A percentile compares a stretch with the other conserved stretches of the same genome.
These are phyloP conservation scores for Acleris sparsana DNA, from an alignment of 2,888 invertebrate species.

Conservation along the genomic window DNA sequence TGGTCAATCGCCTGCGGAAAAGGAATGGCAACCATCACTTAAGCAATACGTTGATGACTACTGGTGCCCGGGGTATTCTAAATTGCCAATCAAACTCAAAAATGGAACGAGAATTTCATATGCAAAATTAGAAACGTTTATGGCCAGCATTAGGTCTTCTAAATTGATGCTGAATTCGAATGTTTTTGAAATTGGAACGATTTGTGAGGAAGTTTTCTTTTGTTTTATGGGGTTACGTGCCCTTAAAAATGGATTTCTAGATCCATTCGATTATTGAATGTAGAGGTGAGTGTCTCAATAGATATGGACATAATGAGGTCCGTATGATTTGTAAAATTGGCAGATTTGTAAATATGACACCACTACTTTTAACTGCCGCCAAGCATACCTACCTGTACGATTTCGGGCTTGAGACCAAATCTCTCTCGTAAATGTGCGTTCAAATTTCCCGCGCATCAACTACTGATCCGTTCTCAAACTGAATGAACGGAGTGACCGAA, in stretches of 20 bases:
- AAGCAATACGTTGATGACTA: constrained; percentile 62
- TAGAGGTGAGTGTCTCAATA: too few species aligned
- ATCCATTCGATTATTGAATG: too few species aligned
- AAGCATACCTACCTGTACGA: too few species aligned
- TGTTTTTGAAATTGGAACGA: constrained; percentile 43
- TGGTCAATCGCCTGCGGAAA: constrained; percentile 60
- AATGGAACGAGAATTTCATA: constrained; percentile 50
- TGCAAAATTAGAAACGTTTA: constrained; percentile 52
- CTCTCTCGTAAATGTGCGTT: too few species aligned
- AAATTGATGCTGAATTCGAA: constrained; percentile 49
- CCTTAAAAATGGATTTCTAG: background rate
- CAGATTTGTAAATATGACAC: too few species aligned
- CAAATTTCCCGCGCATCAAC: too few species aligned
- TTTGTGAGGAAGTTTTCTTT: constrained; percentile 33
- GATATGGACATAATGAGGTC: too few species aligned
- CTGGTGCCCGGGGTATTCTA: constrained; percentile 50
- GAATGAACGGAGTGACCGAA: too few species aligned
- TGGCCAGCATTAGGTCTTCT: constrained; percentile 50
- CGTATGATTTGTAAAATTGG: too few species aligned
- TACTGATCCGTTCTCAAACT: too few species aligned
- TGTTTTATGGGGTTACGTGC: constrained; percentile 13
- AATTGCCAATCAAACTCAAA: constrained; percentile 50
- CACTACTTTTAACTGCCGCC: too few species aligned
- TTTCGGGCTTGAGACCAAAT: too few species aligned
- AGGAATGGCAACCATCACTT: constrained; percentile 65